Evolutionary conservation across 2,888 invertebrate genomes (phyloP), one percentile per base, ranked within the genome.

Genomic region (Stictocephala bisonia): DNA sequence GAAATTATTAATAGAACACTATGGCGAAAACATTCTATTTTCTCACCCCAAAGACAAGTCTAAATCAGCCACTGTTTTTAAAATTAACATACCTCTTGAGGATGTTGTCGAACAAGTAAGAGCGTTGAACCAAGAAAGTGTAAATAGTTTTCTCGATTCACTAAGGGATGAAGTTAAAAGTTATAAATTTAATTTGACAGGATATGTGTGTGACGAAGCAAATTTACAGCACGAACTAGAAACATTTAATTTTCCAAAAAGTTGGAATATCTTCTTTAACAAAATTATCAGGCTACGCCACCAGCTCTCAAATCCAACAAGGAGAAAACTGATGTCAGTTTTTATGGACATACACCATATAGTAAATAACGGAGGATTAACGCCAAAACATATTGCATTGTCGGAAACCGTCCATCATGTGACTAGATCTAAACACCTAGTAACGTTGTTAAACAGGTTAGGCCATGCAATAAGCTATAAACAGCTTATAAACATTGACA

Each of bases 391-490:
- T 22, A 24, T 66, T 20, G 66, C 66, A 9, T 24, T 66, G 44
- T 15, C 60, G 20, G 60, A 60, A 60, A 60, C 6, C 2, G 20
- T 60, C 29, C 60, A 29, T 29, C 60, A 66, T 20, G n/a, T 66
- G 7, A 66, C 44, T 6, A 66, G 66, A 66, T 66, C 66, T 9
- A 66, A 66, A 44, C 31, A 35, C 26, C n/a, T 60, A 3, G 18
- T 60, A 4, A 60, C 60, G 11, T 20, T 60, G 20, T 22, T 60
- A n/a, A 60, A 60, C 15, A 60, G 60, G 18, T 29, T 60, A 60
- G 60, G 60, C 29, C 60, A 29, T 56, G 56, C 44, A 22, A 44
- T 66, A 24, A 66, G 66, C 41, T 66, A 66, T 44, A 66, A 66
- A 60, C 60, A 27, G 29, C 60, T 60, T 29, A 7, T 35, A 20